Base-by-base conservation (phyloP, 2,888 invertebrate species). In the Cheilosia vulpina region DNA sequence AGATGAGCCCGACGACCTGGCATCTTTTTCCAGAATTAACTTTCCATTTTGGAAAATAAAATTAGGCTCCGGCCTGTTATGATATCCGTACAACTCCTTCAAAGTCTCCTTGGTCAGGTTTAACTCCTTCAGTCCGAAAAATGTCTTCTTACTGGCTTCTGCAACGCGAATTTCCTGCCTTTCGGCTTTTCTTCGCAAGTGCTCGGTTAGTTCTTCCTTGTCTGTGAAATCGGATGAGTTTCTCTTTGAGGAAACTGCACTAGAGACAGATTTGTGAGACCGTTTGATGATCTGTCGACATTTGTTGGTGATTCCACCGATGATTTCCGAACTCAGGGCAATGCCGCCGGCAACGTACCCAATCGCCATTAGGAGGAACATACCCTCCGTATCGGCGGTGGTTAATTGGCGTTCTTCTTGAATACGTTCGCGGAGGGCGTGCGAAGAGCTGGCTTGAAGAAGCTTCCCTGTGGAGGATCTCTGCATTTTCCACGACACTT, bases 331-430 rank as follows among this genome's bases (percentile, higher is more conserved):
- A 15, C 95, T 88, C 11, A 96, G 91, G 4, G 94, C 94, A 3
- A 94, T 92, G 0, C 93, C 93, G 4, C 95, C 96, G 31, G 95
- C 89, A 0, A 95, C 89, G 89, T 95, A 95, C 0, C 97, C 97
- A 52, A 94, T 94, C 5, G 93, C 95, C 87, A 96, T 93, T 0
- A 97, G 93, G 3, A 96, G 91, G 89, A 96, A 96, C 96, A 96
- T 96, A 11, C 97, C 97, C 92, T 96, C 96, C 0, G 96, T 96
- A 87, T 97, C 97, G 88, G 96, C 96, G 38, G 96, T 92, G 1
- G 95, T 95, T n/a, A 97, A 90, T 24, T 95, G 95, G 83, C 96
- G 94, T 89, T 97, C 96, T 90, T 95, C 95, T 27, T 94, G 93
- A 41, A 91, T 90, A 3, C 90, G 88, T 77, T 91, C 91, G 60